Percentiles rank a stretch among this genome's conserved stretches.
Evolutionary conservation across 2,888 invertebrate species (phyloP).

Genomic region (Nephrocerus scutellatus): DNA sequence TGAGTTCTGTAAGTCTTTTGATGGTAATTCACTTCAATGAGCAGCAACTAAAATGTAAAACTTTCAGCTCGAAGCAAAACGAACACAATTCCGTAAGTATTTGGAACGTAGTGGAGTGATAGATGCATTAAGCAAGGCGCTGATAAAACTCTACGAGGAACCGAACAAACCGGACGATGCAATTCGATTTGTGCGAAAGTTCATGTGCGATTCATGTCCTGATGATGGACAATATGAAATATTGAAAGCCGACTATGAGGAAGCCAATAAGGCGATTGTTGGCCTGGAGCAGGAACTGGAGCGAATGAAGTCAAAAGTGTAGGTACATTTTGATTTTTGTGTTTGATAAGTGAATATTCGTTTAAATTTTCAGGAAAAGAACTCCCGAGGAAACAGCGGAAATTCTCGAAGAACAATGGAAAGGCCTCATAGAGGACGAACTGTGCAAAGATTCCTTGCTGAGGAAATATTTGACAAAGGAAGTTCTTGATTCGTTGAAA

Average conservation of each 20-base stretch:
- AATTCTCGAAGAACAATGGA: conserved; percentile 51
- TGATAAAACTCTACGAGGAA: conserved; percentile 46
- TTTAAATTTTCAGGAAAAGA: conserved; percentile 33
- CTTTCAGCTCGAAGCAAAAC: conserved; percentile 43
- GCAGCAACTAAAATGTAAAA: neutral
- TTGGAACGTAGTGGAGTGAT: conserved; percentile 46
- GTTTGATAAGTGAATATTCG: neutral
- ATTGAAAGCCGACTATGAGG: conserved; percentile 40
- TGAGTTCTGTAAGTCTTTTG: conserved; percentile 41
- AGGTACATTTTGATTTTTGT: conserved; percentile 20
- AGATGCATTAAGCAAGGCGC: conserved; percentile 43
- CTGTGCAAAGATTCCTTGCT: conserved; percentile 53
- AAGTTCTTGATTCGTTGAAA: conserved; percentile 52
- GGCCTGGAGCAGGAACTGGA: conserved; percentile 41
- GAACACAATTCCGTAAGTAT: conserved; percentile 47
- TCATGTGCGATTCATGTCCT: conserved; percentile 45
- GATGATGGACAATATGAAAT: conserved; percentile 42
- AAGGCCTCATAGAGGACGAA: conserved; percentile 48
- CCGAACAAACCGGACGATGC: conserved; percentile 46
- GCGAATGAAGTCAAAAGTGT: conserved; percentile 33
- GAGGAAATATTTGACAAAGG: conserved; percentile 56
- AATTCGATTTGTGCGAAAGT: conserved; percentile 43
- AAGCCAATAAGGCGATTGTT: conserved; percentile 35
- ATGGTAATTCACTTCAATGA: neutral
- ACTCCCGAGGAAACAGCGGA: conserved; percentile 42